A percentile compares a stretch with the other conserved stretches of the same genome.
phyloP scores from a whole-genome alignment of 2,113 vertebrate genomes.

The Calidris pygmaea region DNA sequence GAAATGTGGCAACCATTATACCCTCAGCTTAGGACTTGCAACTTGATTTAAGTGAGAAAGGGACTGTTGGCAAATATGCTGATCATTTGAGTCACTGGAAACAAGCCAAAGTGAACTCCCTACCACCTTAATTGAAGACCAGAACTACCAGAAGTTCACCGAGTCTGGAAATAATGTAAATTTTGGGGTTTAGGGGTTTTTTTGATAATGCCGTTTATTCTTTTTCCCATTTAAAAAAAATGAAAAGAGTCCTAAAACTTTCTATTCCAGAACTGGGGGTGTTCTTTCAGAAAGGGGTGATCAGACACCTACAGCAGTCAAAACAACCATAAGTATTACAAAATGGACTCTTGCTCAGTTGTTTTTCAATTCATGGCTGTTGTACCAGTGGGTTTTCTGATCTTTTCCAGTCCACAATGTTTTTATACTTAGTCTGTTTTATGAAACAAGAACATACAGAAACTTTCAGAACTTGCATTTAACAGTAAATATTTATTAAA shows the following conservation, averaged over 20 bases:
- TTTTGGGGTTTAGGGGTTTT: not conserved
- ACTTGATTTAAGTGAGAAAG: slow-evolving; percentile 29
- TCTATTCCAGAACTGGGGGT: not conserved
- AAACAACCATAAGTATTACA: not conserved
- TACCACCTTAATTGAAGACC: not conserved
- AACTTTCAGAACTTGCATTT: not conserved
- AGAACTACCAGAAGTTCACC: not conserved
- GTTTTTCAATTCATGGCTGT: not conserved
- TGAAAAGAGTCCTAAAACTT: not conserved
- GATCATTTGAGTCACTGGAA: not conserved
- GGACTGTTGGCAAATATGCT: not conserved
- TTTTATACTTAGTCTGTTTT: not conserved
- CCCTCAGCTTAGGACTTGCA: not conserved
- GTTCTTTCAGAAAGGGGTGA: not conserved
- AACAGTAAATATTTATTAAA: not conserved
- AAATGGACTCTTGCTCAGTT: not conserved
- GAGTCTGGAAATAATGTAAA: slow-evolving; percentile 6
- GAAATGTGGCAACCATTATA: slow-evolving; percentile 52
- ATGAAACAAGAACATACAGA: not conserved
- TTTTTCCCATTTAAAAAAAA: not conserved
- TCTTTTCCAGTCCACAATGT: not conserved
- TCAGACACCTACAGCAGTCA: not conserved
- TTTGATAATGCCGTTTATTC: not conserved
- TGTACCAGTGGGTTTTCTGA: not conserved
- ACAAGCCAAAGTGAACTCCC: slow-evolving; percentile 8